A percentile compares a stretch with the other conserved stretches of the same genome.
These are phyloP conservation scores for Pleuronectes platessa DNA, from an alignment of 2,113 vertebrate species.

Conservation along the genomic window DNA sequence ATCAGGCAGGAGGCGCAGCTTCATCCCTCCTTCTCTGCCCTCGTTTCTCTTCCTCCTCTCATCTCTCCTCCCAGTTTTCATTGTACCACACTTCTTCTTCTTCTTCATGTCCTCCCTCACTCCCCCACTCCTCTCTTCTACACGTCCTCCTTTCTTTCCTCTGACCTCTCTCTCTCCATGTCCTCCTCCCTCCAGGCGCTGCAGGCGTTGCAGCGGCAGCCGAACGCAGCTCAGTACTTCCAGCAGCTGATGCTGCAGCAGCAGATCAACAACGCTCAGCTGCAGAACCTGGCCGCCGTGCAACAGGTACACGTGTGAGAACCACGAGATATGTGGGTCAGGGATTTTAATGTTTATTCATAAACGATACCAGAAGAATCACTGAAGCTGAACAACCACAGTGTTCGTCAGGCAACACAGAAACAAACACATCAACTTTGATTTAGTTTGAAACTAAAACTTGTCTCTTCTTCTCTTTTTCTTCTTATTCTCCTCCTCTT, in stretches of 20 bases:
- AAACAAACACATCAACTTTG: no score
- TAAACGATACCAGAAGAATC: no score
- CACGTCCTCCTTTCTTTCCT: background rate
- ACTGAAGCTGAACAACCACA: background rate
- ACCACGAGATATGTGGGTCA: background rate
- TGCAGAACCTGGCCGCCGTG: constrained; percentile 95
- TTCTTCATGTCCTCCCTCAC: background rate
- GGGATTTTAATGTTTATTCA: background rate
- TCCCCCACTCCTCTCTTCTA: fast-evolving
- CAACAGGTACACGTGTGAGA: constrained; percentile 87
- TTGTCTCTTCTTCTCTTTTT: background rate
- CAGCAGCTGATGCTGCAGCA: constrained; percentile 99
- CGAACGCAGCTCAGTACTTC: constrained; percentile 97
- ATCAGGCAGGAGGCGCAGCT: background rate
- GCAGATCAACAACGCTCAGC: constrained; percentile 94
- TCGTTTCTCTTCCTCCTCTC: no score
- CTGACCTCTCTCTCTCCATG: background rate
- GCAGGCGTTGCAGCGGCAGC: constrained; percentile 95
- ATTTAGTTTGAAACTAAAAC: no score
- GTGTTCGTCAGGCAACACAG: no score
- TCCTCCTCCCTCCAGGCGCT: constrained; percentile 83
- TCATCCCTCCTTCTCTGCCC: background rate
- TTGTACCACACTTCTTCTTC: no score
- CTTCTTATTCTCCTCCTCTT: no score
- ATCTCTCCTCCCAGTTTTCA: no score